Base-by-base conservation (phyloP, 2,797 vertebrate species). In the Sebastolobus alascanus region DNA sequence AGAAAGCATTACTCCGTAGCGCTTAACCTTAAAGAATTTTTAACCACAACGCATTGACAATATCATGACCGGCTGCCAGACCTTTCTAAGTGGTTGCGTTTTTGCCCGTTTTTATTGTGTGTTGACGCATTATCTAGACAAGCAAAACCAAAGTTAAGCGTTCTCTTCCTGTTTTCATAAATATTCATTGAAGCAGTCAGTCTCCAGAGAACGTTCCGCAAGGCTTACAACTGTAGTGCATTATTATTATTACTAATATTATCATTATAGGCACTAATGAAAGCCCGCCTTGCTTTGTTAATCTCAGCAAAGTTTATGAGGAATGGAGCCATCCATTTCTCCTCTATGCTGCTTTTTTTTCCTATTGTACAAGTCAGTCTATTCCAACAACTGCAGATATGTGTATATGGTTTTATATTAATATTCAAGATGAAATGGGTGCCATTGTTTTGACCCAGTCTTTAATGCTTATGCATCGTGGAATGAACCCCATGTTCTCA, bases 401-500 rank as follows among this genome's bases (percentile, higher is more conserved):
- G n/a, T 77, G 22, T 58, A 14, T 25, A 38, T 54, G 16, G 43
- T 79, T 63, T 54, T 12, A 70, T 33, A 11, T 2, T 55, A 22
- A 37, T 35, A 50, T 72, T 54, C 22, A 43, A 59, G 43, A 71
- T 70, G 63, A 43, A 85, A 67, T 55, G 58, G 71, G 71, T 75
- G 56, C 75, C 63, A 68, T 37, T 84, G 40, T 73, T 84, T 89
- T 81, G 38, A 90, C 77, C 54, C 59, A 33, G 8, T 68, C 27
- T 9, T 66, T 54, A 68, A 83, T 68, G 18, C 61, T 60, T 64
- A 59, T 89, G 35, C 78, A 68, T 82, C 80, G 68, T 79, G 63
- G 71, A 91, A 86, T 86, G 61, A 86, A 86, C 81, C 73, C 84
- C 75, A 40, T 87, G 76, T 87, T 83, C 56, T 83, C 70, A 78